Conservation (phyloP, 64 coral and sea anemone genomes). For the Dendronephthya gigantea region DNA sequence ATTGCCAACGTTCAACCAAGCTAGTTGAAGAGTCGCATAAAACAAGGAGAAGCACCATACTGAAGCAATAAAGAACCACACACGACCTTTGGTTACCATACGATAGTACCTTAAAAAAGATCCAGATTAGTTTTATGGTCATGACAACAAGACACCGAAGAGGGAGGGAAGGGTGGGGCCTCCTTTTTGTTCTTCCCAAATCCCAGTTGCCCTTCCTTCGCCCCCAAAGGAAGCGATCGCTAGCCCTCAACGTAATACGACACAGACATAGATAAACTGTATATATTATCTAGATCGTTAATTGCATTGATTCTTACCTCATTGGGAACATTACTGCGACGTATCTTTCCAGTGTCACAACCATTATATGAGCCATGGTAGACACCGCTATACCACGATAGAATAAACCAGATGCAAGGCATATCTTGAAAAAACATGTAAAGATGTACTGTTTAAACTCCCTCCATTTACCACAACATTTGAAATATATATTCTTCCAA, state of each 20-base stretch:
- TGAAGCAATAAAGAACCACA: constrained; percentile 29
- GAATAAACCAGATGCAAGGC: constrained; percentile 44
- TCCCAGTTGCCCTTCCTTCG: too few species aligned
- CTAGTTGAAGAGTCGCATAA: constrained; percentile 52
- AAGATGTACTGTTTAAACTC: too few species aligned
- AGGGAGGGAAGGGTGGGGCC: too few species aligned
- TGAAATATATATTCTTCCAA: too few species aligned
- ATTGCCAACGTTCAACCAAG: constrained; percentile 60
- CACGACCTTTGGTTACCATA: constrained; percentile 53
- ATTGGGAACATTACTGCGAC: constrained; percentile 67
- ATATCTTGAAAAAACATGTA: constrained; percentile 31
- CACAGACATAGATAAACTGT: too few species aligned
- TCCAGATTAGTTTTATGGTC: too few species aligned
- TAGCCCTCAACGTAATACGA: too few species aligned
- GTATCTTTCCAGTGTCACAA: constrained; percentile 80
- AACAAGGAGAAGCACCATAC: constrained; percentile 59
- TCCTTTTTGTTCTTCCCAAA: too few species aligned
- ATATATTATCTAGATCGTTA: too few species aligned
- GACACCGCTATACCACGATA: constrained; percentile 83
- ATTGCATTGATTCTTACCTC: background rate
- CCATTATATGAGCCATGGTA: constrained; percentile 85
- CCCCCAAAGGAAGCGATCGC: too few species aligned
- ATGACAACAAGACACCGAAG: too few species aligned
- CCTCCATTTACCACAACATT: background rate
- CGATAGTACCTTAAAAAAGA: constrained; percentile 42